A percentile compares a stretch with the other conserved stretches of the same genome.
Evolutionary conservation across 2,888 invertebrate genomes (phyloP).

Genomic region (Bimastos eiseni): DNA sequence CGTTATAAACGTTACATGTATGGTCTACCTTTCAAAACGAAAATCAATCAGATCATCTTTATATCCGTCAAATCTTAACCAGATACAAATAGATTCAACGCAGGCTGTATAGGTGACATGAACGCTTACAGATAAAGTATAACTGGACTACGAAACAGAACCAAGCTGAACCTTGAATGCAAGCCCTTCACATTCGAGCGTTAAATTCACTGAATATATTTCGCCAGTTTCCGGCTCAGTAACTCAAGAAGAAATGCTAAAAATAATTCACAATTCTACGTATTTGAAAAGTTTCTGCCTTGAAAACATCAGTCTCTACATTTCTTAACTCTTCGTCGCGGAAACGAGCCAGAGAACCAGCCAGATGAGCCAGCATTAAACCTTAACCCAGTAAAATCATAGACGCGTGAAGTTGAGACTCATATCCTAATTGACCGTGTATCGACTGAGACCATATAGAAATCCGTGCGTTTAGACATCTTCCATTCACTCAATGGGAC

Average conservation of each 20-base stretch:
- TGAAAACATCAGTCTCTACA: background rate
- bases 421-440: background rate
- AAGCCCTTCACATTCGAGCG: background rate
- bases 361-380: background rate
- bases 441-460: background rate
- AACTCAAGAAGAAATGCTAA: background rate
- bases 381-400: background rate
- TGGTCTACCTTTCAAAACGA: background rate
- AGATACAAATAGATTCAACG: background rate
- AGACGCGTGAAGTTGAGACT: background rate
- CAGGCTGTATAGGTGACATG: background rate
- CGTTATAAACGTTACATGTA: background rate
- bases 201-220: background rate
- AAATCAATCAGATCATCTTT: background rate
- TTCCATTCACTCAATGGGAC: background rate
- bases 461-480: background rate
- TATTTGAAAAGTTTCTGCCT: background rate
- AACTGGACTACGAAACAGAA: background rate
- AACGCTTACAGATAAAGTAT: background rate
- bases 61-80: background rate
- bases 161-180: background rate
- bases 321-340: too few relatives aligned
- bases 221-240: background rate
- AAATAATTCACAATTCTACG: background rate
- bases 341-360: too few relatives aligned